These are phyloP conservation scores for Ruditapes philippinarum DNA, from an alignment of 1,140 invertebrate genomes.

Conservation along the genomic window DNA sequence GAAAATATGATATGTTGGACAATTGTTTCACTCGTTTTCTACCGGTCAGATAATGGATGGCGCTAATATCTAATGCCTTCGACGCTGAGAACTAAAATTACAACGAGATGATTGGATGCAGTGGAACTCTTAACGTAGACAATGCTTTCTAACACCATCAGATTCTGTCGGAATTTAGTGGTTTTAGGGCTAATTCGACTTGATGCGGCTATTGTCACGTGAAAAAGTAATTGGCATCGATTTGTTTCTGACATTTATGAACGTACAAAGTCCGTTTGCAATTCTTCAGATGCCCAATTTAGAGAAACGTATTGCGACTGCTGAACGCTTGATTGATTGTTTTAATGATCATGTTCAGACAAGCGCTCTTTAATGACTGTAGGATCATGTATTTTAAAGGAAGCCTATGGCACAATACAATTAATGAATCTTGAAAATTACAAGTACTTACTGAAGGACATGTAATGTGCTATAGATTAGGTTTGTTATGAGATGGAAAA, in stretches of 20 bases:
- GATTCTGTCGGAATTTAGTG: slow-evolving; percentile 40
- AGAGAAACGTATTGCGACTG: slow-evolving; percentile 29
- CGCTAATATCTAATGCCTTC: slow-evolving; percentile 19
- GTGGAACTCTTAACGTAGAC: slow-evolving; percentile 39
- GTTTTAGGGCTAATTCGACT: slow-evolving; percentile 52
- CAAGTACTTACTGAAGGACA: background rate
- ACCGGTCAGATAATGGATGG: slow-evolving; percentile 35
- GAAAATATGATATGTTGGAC: slow-evolving; percentile 50
- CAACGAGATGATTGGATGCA: slow-evolving; percentile 7
- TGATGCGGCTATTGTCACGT: slow-evolving; percentile 59
- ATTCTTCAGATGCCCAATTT: slow-evolving; percentile 38
- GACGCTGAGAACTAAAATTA: slow-evolving; percentile 15
- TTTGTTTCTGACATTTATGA: slow-evolving; percentile 33
- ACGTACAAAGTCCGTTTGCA: slow-evolving; percentile 43
- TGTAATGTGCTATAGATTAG: background rate
- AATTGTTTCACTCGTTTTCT: slow-evolving; percentile 9
- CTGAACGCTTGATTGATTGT: slow-evolving; percentile 7
- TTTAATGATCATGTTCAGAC: background rate
- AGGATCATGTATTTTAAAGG: background rate
- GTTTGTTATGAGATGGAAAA: too few relatives aligned
- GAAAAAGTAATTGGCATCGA: slow-evolving; percentile 36
- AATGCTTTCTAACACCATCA: slow-evolving; percentile 63
- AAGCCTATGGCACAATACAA: background rate
- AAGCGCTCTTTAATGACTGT: slow-evolving; percentile 15
- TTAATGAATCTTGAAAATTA: background rate